Conservation (phyloP, 2,113 vertebrate species). For the Salvator merianae region DNA sequence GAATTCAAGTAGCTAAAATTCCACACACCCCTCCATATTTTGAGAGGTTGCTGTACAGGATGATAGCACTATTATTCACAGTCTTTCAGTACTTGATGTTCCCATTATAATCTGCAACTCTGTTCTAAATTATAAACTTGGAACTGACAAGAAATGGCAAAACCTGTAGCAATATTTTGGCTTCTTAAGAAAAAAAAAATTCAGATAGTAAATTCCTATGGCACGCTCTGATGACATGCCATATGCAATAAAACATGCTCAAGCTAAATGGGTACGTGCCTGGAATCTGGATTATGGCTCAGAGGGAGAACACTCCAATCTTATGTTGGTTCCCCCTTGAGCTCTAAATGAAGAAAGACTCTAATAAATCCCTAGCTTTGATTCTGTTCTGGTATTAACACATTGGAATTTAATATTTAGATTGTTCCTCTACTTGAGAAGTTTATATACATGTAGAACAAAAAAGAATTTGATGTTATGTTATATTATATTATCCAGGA, state of each 20-base stretch:
- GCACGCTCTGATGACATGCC: background rate
- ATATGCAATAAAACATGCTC: background rate
- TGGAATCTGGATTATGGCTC: background rate
- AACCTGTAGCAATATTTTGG: background rate
- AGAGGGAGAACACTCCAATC: background rate
- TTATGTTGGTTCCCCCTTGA: background rate
- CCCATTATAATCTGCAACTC: background rate
- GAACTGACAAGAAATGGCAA: background rate
- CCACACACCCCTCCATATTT: background rate
- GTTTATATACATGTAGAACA: too few relatives aligned
- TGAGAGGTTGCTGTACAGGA: background rate
- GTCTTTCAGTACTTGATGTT: background rate
- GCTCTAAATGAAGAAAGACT: background rate
- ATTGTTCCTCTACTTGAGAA: too few relatives aligned
- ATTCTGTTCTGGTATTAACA: background rate
- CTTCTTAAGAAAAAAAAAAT: background rate
- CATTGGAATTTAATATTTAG: background rate
- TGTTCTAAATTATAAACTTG: background rate
- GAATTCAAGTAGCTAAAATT: background rate
- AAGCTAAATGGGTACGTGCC: background rate
- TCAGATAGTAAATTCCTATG: background rate
- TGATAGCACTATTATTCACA: background rate
- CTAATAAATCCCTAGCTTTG: background rate
- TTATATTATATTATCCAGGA: too few relatives aligned
- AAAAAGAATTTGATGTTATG: too few relatives aligned